Conservation (phyloP, 92 coral and sea anemone genomes). For the Porites cylindrica region DNA sequence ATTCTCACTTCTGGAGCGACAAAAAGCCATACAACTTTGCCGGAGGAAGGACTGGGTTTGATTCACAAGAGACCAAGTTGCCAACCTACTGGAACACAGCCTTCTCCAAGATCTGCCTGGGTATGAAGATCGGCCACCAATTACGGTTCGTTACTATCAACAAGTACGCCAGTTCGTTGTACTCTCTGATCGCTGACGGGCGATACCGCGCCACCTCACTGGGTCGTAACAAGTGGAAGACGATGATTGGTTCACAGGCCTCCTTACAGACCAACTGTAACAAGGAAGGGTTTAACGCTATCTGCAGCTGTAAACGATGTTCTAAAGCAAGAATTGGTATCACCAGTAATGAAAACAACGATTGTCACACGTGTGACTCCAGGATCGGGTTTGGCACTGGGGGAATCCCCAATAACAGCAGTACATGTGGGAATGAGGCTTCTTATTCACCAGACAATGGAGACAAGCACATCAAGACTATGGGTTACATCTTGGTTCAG, state of each 20-base stretch:
- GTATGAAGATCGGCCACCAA: neutral
- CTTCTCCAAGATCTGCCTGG: neutral
- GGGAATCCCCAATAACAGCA: too few species aligned
- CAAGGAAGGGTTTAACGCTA: too few species aligned
- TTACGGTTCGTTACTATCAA: too few species aligned
- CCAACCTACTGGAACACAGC: neutral
- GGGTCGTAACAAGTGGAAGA: neutral
- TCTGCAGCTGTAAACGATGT: too few species aligned
- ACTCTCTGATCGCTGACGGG: neutral
- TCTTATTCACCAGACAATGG: too few species aligned
- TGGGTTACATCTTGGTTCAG: too few species aligned
- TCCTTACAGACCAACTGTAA: neutral
- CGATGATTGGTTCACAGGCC: neutral
- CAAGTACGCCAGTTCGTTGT: neutral
- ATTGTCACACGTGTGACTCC: too few species aligned
- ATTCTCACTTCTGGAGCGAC: neutral
- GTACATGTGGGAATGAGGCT: too few species aligned
- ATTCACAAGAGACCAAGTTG: neutral
- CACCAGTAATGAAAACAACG: too few species aligned
- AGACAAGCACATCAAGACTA: too few species aligned
- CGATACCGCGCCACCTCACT: neutral
- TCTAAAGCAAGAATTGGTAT: too few species aligned
- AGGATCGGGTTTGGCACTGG: too few species aligned
- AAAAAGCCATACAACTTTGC: neutral
- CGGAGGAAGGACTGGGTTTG: neutral